Evolutionary conservation across 2,888 invertebrate species (phyloP).

Genomic region (Dendrolimus pini): DNA sequence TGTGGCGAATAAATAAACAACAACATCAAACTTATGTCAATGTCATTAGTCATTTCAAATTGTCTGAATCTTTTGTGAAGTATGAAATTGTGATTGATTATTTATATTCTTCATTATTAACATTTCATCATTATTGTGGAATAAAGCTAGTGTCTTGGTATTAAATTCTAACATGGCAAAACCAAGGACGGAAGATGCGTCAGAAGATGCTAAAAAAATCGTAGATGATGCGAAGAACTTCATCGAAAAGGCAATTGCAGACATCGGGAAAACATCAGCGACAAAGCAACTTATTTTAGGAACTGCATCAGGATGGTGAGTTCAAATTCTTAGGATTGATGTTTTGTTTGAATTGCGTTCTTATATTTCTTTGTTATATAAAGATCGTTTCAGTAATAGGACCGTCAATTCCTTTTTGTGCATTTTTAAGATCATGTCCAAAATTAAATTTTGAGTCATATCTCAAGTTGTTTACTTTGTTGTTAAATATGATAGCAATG

Average conservation of each 20-base stretch:
- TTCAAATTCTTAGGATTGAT: not conserved
- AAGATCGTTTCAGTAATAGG: too few species aligned
- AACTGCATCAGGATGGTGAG: slow-evolving; percentile 92
- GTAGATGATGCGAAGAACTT: slow-evolving; percentile 82
- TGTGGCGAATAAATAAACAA: too few species aligned
- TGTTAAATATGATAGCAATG: not conserved
- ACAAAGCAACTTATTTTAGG: slow-evolving; percentile 92
- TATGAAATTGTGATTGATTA: too few species aligned
- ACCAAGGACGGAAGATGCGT: slow-evolving; percentile 60
- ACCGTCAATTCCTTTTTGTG: not conserved
- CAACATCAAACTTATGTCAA: too few species aligned
- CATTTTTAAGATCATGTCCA: not conserved
- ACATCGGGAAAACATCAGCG: slow-evolving; percentile 90
- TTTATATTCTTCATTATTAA: too few species aligned
- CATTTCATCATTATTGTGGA: too few species aligned
- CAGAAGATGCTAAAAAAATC: slow-evolving; percentile 77
- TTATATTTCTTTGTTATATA: not conserved
- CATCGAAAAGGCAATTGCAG: slow-evolving; percentile 84
- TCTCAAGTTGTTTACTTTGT: not conserved
- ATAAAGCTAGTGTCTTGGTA: too few species aligned
- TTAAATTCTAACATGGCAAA: slow-evolving; percentile 42
- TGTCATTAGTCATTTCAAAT: too few species aligned
- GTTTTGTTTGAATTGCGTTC: too few species aligned
- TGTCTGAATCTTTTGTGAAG: too few species aligned
- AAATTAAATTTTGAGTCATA: not conserved